Percentiles rank a stretch among this genome's conserved stretches.
These are phyloP conservation scores for Pseudolaguvia tuberculata DNA, from an alignment of 2,113 vertebrate genomes.

Conservation along the genomic window DNA sequence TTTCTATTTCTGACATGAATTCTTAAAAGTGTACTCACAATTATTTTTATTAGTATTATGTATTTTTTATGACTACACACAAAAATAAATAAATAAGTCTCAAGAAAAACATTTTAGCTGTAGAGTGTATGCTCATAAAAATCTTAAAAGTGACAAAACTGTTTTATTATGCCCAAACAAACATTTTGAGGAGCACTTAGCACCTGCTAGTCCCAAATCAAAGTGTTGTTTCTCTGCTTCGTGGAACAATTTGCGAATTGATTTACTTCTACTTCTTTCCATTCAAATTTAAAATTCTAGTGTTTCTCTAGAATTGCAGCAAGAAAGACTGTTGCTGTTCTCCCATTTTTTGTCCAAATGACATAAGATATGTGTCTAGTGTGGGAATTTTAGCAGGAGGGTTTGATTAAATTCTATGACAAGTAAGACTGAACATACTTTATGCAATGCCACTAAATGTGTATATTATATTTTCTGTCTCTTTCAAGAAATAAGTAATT, in stretches of 20 bases:
- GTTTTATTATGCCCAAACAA: constrained; percentile 8
- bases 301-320: not conserved
- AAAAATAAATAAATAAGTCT: too few species aligned
- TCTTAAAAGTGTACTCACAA: not conserved
- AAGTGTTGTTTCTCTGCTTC: not conserved
- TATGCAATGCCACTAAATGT: too few species aligned
- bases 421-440: too few species aligned
- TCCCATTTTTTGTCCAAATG: too few species aligned
- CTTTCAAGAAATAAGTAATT: too few species aligned
- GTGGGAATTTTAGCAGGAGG: too few species aligned
- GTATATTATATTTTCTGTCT: too few species aligned
- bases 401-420: too few species aligned
- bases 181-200: not conserved
- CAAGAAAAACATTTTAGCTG: too few species aligned
- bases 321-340: not conserved
- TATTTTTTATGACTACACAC: constrained; percentile 32
- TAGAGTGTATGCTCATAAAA: too few species aligned
- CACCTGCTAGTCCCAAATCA: constrained; percentile 3
- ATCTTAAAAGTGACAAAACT: not conserved
- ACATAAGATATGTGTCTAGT: too few species aligned
- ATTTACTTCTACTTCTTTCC: not conserved
- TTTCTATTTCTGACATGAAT: constrained; percentile 12
- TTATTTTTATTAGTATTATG: constrained; percentile 33
- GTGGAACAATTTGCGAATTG: not conserved
- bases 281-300: not conserved